Evolutionary conservation across 1,140 invertebrate species (phyloP), one percentile per base, ranked within the genome.

Genomic region (Aphaenogaster rudis): DNA sequence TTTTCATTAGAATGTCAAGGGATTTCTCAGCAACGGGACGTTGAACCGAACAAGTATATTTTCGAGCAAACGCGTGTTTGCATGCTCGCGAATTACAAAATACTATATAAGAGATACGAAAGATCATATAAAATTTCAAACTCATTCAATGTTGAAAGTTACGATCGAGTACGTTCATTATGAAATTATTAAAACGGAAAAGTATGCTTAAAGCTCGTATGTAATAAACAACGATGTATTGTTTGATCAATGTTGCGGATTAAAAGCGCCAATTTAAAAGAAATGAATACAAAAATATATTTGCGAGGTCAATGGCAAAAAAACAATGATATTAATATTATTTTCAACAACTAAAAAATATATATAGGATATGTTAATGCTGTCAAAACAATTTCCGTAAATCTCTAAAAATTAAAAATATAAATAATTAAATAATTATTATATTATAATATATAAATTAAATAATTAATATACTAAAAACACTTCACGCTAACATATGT

Each of bases 1-100:
- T 66, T 88, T 79, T 67, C 66, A 45, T 52, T 67, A 45, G 54
- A 71, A 21, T 57, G 42, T 77, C 71, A 59, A 48, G 33, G 39
- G 57, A 74, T 86, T 90, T 77, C 69, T 81, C 81, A 52, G 66
- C 64, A 63, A 9, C 28, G 28, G 5, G 13, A 59, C 52, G 21
- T 64, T 33, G 48, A 52, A 57, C 5, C 36, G 3, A 21, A 6
- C n/a, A 9, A 50, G 2, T 50, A 59, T 28, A 17, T 66, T 39
- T 80, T 64, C 28, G 5, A 61, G 21, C 36, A 67, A 36, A n/a
- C 48, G 11, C n/a, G 17, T 15, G 17, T 13, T 54, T 63, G 21
- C 39, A 33, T 7, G 39, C 7, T 28, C 54, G 50, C 33, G 17
- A 66, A n/a, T 52, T 39, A 3, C 28, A 36, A 66, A 80, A 36